Percentiles rank a stretch among this genome's conserved stretches.
phyloP scores from a whole-genome alignment of 53 echinoderm and acorn worm species.

The Holothuria scabra region DNA sequence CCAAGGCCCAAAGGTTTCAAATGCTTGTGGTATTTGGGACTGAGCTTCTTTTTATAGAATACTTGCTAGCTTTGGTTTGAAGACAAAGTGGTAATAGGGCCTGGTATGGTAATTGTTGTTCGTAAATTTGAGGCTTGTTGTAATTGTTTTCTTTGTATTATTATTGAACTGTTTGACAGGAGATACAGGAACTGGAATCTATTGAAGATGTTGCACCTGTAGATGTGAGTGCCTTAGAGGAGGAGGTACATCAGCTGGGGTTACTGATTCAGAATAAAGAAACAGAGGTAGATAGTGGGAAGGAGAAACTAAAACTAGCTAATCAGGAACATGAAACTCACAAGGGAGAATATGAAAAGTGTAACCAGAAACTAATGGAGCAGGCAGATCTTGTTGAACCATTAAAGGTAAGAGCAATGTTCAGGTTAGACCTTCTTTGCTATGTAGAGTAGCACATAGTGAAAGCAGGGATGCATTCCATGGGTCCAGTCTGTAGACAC shows the following conservation, averaged over 20 bases:
- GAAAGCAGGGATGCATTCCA: too few species aligned
- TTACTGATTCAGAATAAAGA: constrained; percentile 46
- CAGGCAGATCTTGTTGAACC: constrained; percentile 77
- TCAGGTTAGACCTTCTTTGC: too few species aligned
- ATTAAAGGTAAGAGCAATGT: constrained; percentile 62
- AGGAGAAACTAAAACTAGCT: constrained; percentile 50
- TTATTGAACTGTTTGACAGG: constrained; percentile 39
- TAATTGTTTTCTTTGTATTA: too few species aligned
- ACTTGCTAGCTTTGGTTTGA: too few species aligned
- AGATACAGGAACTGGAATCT: constrained; percentile 72
- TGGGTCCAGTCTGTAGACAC: too few species aligned
- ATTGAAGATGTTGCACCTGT: constrained; percentile 69
- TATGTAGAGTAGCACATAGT: too few species aligned
- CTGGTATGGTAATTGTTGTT: too few species aligned
- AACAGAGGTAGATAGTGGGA: constrained; percentile 48
- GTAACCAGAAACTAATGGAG: constrained; percentile 47
- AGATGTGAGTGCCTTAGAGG: constrained; percentile 84
- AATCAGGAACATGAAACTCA: constrained; percentile 51
- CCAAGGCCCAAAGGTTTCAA: too few species aligned
- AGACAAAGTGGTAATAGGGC: too few species aligned
- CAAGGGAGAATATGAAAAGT: constrained; percentile 45
- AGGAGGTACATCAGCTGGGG: constrained; percentile 72
- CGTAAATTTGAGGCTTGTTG: too few species aligned
- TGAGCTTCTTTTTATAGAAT: too few species aligned
- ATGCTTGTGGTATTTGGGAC: too few species aligned